phyloP scores from a whole-genome alignment of 2,797 vertebrate genomes.

The Masticophis lateralis region DNA sequence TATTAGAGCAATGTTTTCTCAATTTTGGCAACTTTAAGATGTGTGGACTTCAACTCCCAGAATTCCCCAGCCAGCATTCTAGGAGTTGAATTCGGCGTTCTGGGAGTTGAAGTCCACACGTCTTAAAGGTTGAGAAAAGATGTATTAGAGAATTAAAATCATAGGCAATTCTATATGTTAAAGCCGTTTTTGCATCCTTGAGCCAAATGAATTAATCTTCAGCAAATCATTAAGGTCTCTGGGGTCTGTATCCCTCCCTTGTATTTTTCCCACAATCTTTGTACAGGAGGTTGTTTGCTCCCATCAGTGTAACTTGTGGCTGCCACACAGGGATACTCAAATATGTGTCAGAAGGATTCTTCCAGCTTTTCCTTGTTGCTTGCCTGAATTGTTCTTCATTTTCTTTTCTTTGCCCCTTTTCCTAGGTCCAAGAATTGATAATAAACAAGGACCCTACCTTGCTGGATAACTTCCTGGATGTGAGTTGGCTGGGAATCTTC shows the following conservation, averaged over 20 bases:
- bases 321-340: fast-evolving
- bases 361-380: background rate
- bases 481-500: conserved; percentile 66
- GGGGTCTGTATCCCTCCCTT: no score
- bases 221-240: background rate
- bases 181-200: background rate
- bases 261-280: no score
- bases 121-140: background rate
- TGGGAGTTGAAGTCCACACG: background rate
- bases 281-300: background rate
- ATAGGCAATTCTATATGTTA: background rate
- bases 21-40: background rate
- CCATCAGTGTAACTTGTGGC: background rate
- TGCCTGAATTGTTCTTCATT: background rate
- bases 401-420: background rate
- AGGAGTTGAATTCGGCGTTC: background rate
- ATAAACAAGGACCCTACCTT: conserved; percentile 93
- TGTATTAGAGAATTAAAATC: background rate
- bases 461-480: conserved; percentile 91
- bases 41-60: background rate
- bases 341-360: background rate
- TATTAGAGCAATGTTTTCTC: no score
- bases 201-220: background rate
- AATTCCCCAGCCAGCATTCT: background rate
- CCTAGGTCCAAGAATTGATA: conserved; percentile 90